phyloP scores from a whole-genome alignment of 2,888 invertebrate species.

The Dolichopus griseipennis region DNA sequence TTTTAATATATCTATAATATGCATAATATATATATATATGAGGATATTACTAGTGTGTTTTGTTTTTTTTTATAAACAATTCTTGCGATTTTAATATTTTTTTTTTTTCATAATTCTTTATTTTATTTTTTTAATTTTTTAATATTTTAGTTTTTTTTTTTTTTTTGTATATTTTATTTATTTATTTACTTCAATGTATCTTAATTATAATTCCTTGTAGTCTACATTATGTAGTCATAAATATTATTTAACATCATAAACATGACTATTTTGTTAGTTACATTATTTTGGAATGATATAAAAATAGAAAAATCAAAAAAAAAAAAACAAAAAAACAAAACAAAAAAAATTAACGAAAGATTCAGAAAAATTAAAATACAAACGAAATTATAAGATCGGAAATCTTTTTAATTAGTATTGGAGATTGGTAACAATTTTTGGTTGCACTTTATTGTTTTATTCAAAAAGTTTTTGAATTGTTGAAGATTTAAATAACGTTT shows the following conservation, averaged over 20 bases:
- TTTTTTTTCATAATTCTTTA: no score
- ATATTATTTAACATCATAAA: slow-evolving; percentile 6
- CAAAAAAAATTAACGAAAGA: not conserved
- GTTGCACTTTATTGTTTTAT: no score
- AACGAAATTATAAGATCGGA: not conserved
- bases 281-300: slow-evolving; percentile 1
- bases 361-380: not conserved
- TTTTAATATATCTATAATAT: no score
- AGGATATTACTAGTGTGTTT: not conserved
- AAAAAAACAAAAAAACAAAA: not conserved
- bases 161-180: not conserved
- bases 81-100: not conserved
- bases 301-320: not conserved
- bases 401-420: not conserved
- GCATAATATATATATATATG: not conserved
- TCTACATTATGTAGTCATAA: slow-evolving; percentile 6
- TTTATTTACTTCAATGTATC: slow-evolving; percentile 4
- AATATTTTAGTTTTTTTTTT: not conserved
- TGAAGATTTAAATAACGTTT: no score
- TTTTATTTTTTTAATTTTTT: no score
- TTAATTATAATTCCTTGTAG: slow-evolving; percentile 4
- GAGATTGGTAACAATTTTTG: not conserved
- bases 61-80: not conserved
- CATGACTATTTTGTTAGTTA: slow-evolving; percentile 6
- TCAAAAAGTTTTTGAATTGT: no score